Conservation (phyloP, 2,797 vertebrate species). For the Paguma larvata region DNA sequence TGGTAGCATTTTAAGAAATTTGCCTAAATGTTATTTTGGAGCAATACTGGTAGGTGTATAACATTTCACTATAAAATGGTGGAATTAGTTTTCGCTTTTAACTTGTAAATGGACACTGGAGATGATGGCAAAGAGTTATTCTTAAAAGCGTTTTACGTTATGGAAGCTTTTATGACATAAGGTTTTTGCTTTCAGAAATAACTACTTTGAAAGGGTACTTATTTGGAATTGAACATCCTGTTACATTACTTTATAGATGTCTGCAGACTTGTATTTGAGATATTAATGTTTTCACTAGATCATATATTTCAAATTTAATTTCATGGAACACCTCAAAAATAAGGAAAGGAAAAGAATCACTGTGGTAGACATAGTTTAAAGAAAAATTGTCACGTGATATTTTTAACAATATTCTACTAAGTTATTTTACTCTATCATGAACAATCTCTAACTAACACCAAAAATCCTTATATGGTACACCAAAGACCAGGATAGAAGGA, state of each 20-base stretch:
- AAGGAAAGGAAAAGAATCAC: not conserved
- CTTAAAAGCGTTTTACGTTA: not conserved
- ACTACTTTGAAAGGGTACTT: not conserved
- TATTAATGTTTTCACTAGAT: not conserved
- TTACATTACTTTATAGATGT: not conserved
- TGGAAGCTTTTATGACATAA: not conserved
- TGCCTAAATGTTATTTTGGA: not conserved
- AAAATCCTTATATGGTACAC: not conserved
- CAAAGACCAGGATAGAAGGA: not conserved
- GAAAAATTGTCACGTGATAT: not conserved
- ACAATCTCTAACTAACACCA: not conserved
- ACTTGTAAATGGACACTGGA: not conserved
- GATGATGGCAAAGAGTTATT: not conserved
- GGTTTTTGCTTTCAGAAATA: not conserved
- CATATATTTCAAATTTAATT: not conserved
- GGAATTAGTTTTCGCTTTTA: constrained; percentile 3
- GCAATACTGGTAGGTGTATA: not conserved
- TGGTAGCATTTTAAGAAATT: not conserved
- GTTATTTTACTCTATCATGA: not conserved
- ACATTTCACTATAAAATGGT: not conserved
- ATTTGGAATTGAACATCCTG: not conserved
- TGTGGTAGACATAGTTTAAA: not conserved
- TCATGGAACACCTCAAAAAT: not conserved
- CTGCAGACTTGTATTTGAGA: not conserved
- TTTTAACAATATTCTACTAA: constrained; percentile 32